Evolutionary conservation across 2,888 invertebrate genomes (phyloP).

Genomic region (Synanthedon myopaeformis): DNA sequence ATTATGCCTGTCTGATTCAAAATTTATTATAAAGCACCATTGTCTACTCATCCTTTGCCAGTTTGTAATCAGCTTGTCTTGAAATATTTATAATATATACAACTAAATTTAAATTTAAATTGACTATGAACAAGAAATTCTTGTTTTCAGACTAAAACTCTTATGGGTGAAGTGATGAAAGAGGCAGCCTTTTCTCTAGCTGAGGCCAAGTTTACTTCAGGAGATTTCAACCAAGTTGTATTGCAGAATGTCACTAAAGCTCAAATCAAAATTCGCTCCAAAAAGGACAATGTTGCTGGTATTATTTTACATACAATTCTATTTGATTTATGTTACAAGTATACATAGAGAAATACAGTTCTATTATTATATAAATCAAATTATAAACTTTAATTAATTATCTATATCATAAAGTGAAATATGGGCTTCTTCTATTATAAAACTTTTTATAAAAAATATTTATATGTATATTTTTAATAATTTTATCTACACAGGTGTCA

Average conservation of each 20-base stretch:
- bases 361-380: too few relatives aligned
- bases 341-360: too few relatives aligned
- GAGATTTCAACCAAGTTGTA: constrained; percentile 98
- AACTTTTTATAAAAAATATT: background rate
- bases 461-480: background rate
- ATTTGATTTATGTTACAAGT: background rate
- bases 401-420: too few relatives aligned
- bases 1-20: too few relatives aligned
- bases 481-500: constrained; percentile 78
- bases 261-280: constrained; percentile 95
- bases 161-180: constrained; percentile 99
- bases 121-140: background rate
- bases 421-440: too few relatives aligned
- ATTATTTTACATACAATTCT: constrained; percentile 6
- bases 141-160: constrained; percentile 85
- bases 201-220: constrained; percentile 98
- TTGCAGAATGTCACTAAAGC: constrained; percentile 98
- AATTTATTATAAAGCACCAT: too few relatives aligned
- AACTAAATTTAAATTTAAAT: too few relatives aligned
- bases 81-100: too few relatives aligned
- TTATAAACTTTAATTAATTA: too few relatives aligned
- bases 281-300: constrained; percentile 99
- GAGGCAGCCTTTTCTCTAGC: constrained; percentile 98
- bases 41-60: too few relatives aligned
- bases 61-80: too few relatives aligned